Base-by-base conservation (phyloP, 2,888 invertebrate genomes). In the Penaeus monodon region DNA sequence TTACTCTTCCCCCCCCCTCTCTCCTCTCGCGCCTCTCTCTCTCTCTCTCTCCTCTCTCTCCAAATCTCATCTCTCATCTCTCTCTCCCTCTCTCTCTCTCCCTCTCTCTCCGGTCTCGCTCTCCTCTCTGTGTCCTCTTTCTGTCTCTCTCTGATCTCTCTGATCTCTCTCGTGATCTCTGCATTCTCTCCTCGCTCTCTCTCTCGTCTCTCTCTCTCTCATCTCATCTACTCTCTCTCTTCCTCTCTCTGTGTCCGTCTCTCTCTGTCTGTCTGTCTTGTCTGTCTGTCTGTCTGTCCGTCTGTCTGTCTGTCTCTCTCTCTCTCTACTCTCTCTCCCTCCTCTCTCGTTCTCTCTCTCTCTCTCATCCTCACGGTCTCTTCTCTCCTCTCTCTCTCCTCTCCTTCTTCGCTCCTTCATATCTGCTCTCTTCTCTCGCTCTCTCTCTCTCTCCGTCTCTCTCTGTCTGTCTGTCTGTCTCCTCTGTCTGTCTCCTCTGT, bases 271-370 rank as follows among this genome's bases (percentile, higher is more conserved):
- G 1, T 3, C 33, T 33, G 1, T 3, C 2, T 33, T 33, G 2
- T 33, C 3, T 70, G 27, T 70, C 70, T 8, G 7, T n/a, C n/a
- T n/a, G n/a, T n/a, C n/a, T n/a, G n/a, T n/a, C n/a, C n/a, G n/a
- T n/a, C n/a, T 1, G 10, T 27, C 27, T 27, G n/a, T 27, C 27
- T 20, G 12, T 57, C 49, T 44, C 33, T 27, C 29, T 70, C 24
- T 24, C 70, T 70, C 24, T 24, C 24, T 12, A 7, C 70, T 70
- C 70, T 70, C 70, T 70, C 70, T 24, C n/a, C 3, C n/a, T 24
- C 29, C 12, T 10, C 12, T 10, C 12, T 10, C 12, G 2, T 33
- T 3, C 3, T 3, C 3, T 3, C 3, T 3, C 3, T 3, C 3
- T 3, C 3, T 3, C 3, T 3, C 3, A n/a, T 3, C 3, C 33